Evolutionary conservation across 1,140 invertebrate species (phyloP).

Genomic region (Wasmannia auropunctata): DNA sequence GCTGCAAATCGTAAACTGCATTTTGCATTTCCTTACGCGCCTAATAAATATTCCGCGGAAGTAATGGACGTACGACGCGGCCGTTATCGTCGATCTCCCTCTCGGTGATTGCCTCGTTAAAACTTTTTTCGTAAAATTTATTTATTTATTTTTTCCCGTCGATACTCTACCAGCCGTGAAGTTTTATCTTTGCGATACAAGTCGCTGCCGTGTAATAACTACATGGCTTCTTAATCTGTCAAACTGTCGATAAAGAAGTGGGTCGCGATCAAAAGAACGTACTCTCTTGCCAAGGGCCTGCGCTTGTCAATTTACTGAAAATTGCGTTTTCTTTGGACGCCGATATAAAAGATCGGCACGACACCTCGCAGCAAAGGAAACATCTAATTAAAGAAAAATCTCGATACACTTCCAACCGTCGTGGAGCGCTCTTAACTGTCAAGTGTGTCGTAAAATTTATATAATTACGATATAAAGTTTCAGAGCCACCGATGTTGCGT

Average conservation of each 20-base stretch:
- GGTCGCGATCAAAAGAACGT: slow-evolving; percentile 60
- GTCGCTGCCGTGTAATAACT: slow-evolving; percentile 43
- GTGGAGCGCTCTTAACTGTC: neutral
- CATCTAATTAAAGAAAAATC: slow-evolving; percentile 35
- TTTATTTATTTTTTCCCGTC: neutral
- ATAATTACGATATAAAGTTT: neutral
- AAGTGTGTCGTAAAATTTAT: neutral
- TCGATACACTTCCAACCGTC: neutral
- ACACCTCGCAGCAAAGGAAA: slow-evolving; percentile 16
- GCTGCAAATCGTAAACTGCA: neutral
- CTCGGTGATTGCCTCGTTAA: neutral
- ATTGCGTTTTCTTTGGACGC: slow-evolving; percentile 51
- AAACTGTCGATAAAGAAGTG: slow-evolving; percentile 59
- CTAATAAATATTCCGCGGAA: slow-evolving; percentile 54
- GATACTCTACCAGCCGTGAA: neutral
- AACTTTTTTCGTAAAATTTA: neutral
- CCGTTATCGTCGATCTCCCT: neutral
- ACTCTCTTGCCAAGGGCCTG: neutral
- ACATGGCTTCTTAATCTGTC: slow-evolving; percentile 54
- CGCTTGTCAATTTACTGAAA: slow-evolving; percentile 58
- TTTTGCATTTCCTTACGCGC: neutral
- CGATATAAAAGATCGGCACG: slow-evolving; percentile 17
- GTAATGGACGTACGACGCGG: slow-evolving; percentile 33
- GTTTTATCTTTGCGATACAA: slow-evolving; percentile 22
- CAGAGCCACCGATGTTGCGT: neutral